Evolutionary conservation across 2,888 invertebrate species (phyloP).

Genomic region (Phrixothrix hirtus): DNA sequence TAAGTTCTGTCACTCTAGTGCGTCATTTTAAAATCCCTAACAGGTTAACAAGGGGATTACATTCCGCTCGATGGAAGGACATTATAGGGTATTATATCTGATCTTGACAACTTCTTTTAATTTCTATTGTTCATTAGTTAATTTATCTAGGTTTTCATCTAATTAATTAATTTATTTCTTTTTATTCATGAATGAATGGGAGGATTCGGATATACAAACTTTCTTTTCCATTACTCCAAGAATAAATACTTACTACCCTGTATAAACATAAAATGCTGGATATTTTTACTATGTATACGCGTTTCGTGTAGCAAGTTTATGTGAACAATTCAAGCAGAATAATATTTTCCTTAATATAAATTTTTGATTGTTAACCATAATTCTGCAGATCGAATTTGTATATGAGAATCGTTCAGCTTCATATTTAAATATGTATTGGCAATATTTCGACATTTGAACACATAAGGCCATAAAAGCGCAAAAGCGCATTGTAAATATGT

Average conservation of each 20-base stretch:
- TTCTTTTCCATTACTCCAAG: slow-evolving; percentile 7
- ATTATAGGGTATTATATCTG: too few species aligned
- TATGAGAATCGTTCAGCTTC: slow-evolving; percentile 13
- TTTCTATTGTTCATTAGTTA: too few species aligned
- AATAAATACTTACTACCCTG: slow-evolving; percentile 14
- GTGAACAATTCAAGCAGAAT: slow-evolving; percentile 20
- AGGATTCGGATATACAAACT: too few species aligned
- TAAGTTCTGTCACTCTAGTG: too few species aligned
- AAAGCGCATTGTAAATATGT: slow-evolving; percentile 21
- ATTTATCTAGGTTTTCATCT: too few species aligned
- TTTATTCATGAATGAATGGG: too few species aligned
- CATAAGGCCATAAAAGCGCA: slow-evolving; percentile 14
- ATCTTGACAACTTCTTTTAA: not conserved
- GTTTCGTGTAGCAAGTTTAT: slow-evolving; percentile 18
- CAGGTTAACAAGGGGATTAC: too few species aligned
- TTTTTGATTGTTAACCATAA: slow-evolving; percentile 24
- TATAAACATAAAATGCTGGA: slow-evolving; percentile 18
- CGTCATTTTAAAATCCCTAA: too few species aligned
- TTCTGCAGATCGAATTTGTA: slow-evolving; percentile 15
- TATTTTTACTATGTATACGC: slow-evolving; percentile 12
- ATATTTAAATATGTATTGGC: slow-evolving; percentile 23
- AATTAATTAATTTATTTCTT: too few species aligned
- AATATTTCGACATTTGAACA: slow-evolving; percentile 17
- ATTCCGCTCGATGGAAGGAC: too few species aligned
- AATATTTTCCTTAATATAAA: slow-evolving; percentile 23